Base-by-base conservation (phyloP, 2,113 vertebrate species). In the Pterocles burchelli region DNA sequence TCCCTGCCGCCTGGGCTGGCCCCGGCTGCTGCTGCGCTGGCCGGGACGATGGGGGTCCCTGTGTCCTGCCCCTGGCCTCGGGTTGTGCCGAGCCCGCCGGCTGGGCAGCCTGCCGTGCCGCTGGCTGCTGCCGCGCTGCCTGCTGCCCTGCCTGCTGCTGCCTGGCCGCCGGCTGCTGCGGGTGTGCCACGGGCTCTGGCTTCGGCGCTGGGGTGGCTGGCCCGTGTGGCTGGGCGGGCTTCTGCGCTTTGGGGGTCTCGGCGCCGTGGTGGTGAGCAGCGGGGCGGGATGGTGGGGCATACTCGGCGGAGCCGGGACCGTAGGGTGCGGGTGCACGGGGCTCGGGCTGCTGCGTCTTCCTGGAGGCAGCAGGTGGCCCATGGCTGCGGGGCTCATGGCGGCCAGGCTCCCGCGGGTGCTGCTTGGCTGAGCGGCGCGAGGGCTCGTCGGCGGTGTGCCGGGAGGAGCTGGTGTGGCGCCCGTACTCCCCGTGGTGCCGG, bases 401-500 rank as follows among this genome's bases (percentile, higher is more conserved):
- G 48, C 99, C 89, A 31, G 98, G 90, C 48, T 99, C 99, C 97
- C 99, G 99, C 6, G 97, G 94, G 46, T 99, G 99, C 61, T 99
- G 98, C 96, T 99, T 99, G 58, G 99, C 98, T 5, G 99, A 97
- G 76, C 99, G 98, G 89, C 99, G 98, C 4, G 98, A 97, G 2
- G 91, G 96, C 80, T 99, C 99, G 24, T 99, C 99, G 2, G 98
- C 74, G 9, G 98, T 13, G 25, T 99, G 99, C 34, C 99, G 99
- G 55, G 98, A 99, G 65, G 98, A 97, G 67, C 98, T 97, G 4
- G 98, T 91, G 67, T 99, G 99, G 91, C 99, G 98, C 81, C 98
- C 98, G 1, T 99, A 98, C 72, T 98, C 98, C 78, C 98, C 96
- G 9, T 99, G 99, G 95, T 99, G 99, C 74, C 99, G 98, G 88